A percentile compares a stretch with the other conserved stretches of the same genome.
phyloP scores from a whole-genome alignment of 2,888 invertebrate species.

The Ptilodon capucinus region DNA sequence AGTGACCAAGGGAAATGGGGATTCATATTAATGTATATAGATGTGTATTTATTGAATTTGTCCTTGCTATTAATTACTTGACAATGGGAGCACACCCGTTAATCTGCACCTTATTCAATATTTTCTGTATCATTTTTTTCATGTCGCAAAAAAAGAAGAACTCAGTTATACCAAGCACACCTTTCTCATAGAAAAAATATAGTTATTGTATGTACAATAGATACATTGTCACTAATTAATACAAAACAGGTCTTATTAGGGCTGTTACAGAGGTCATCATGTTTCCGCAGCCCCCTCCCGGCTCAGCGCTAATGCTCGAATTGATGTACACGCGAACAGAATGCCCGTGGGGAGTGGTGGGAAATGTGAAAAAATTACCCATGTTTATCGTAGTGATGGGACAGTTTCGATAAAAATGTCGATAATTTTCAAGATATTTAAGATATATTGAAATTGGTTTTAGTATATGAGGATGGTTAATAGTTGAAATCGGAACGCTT shows the following conservation, averaged over 20 bases:
- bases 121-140: no score
- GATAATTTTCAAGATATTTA: no score
- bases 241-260: slow-evolving; percentile 23
- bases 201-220: not conserved
- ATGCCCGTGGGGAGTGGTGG: slow-evolving; percentile 19
- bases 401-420: slow-evolving; percentile 6
- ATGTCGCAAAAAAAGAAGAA: not conserved
- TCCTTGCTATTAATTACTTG: no score
- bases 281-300: slow-evolving; percentile 13
- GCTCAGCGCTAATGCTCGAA: slow-evolving; percentile 35
- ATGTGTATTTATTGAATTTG: no score
- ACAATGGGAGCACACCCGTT: no score
- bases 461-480: no score
- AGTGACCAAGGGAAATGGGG: no score
- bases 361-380: slow-evolving; percentile 51
- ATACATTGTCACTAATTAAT: slow-evolving; percentile 14
- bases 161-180: not conserved
- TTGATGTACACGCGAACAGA: slow-evolving; percentile 42
- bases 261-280: slow-evolving; percentile 10
- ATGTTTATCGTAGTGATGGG: slow-evolving; percentile 26
- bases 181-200: not conserved
- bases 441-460: no score
- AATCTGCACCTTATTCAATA: no score
- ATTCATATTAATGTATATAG: no score
- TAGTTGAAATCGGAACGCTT: no score